Conservation (phyloP, 2,113 vertebrate species). For the Tragelaphus scriptus region DNA sequence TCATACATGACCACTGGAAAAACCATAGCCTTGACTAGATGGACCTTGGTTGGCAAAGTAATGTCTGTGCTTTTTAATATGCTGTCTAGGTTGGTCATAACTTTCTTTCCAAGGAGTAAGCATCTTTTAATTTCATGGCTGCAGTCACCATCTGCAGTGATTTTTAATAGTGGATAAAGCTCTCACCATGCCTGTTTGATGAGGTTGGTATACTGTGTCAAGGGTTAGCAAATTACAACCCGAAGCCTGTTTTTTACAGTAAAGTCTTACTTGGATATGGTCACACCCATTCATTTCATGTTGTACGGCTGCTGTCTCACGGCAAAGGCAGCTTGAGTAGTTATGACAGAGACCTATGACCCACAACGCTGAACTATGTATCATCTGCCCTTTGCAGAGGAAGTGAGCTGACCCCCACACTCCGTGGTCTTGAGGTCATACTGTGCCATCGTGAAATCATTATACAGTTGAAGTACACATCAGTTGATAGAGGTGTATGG, state of each 20-base stretch:
- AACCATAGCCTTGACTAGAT: too few relatives aligned
- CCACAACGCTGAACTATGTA: background rate
- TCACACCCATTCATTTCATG: background rate
- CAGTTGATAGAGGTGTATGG: background rate
- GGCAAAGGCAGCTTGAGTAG: background rate
- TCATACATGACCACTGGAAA: too few relatives aligned
- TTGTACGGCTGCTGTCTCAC: background rate
- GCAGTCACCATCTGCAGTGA: too few relatives aligned
- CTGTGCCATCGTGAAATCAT: background rate
- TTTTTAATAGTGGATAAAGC: background rate
- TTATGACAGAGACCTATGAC: background rate
- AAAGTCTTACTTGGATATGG: background rate
- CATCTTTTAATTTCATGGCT: too few relatives aligned
- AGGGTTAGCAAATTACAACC: background rate
- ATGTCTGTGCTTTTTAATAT: too few relatives aligned
- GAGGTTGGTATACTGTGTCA: background rate
- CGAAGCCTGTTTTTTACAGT: background rate
- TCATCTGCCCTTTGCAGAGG: background rate
- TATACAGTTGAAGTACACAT: background rate
- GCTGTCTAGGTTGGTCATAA: too few relatives aligned
- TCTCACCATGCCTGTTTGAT: background rate
- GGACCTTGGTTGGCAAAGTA: too few relatives aligned
- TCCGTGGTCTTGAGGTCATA: background rate
- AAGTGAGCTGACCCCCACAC: background rate
- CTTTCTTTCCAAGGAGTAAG: too few relatives aligned